Conservation (phyloP, 64 coral and sea anemone species). For the Pocillopora damicornis region DNA sequence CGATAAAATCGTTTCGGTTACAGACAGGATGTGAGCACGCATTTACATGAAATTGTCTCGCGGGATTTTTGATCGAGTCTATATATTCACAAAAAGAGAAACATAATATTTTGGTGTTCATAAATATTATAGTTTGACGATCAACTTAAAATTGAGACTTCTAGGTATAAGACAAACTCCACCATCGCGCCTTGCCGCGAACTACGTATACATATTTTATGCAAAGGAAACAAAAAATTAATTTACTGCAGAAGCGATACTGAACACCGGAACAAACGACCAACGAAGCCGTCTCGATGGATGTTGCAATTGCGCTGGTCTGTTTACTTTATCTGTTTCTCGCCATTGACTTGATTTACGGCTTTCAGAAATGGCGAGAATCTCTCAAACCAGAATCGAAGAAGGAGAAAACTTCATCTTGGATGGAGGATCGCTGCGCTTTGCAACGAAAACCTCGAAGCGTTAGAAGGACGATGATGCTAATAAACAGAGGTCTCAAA, state of each 20-base stretch:
- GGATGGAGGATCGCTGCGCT: neutral
- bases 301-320: neutral
- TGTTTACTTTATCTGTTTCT: conserved; percentile 13
- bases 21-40: neutral
- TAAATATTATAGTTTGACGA: neutral
- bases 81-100: neutral
- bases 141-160: neutral
- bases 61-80: conserved; percentile 1
- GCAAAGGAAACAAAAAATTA: neutral
- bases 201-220: neutral
- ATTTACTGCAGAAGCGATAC: neutral
- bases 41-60: neutral
- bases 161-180: neutral
- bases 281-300: neutral
- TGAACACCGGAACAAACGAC: neutral
- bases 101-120: neutral
- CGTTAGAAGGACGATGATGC: conserved; percentile 6
- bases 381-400: neutral
- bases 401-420: neutral
- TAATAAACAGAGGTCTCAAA: conserved; percentile 34
- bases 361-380: conserved; percentile 30
- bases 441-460: neutral
- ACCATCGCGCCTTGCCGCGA: neutral
- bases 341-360: conserved; percentile 21
- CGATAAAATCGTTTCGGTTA: neutral